These are phyloP conservation scores for Oreonectes daqikongensis DNA, from an alignment of 2,797 vertebrate species.

Conservation along the genomic window DNA sequence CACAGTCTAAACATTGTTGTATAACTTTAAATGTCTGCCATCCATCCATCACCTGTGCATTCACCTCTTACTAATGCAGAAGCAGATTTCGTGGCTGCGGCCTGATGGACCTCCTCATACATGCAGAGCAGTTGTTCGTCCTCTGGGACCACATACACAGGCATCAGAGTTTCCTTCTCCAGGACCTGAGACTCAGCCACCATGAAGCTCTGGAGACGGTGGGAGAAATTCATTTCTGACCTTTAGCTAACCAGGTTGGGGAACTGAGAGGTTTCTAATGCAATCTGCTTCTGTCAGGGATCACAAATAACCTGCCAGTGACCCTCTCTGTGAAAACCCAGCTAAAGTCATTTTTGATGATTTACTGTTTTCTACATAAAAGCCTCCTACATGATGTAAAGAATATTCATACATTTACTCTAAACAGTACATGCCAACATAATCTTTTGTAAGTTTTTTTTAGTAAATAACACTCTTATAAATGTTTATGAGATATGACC, in stretches of 20 bases:
- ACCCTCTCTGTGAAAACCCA: no score
- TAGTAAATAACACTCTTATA: no score
- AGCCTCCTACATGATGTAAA: no score
- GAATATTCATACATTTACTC: no score
- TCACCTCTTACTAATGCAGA: slow-evolving; percentile 79
- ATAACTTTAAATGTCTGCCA: no score
- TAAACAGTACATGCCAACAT: no score
- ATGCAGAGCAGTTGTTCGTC: slow-evolving; percentile 77
- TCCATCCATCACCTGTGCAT: no score
- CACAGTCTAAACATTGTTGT: not conserved
- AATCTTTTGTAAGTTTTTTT: no score
- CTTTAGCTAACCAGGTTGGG: slow-evolving; percentile 13
- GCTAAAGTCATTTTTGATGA: no score
- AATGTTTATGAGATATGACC: slow-evolving; percentile 60
- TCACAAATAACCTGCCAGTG: not conserved
- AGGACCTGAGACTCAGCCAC: slow-evolving; percentile 71
- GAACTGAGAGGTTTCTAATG: not conserved
- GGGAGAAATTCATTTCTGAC: not conserved
- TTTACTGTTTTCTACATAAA: no score
- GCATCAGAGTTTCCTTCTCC: slow-evolving; percentile 72
- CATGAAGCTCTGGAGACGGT: slow-evolving; percentile 75
- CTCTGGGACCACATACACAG: slow-evolving; percentile 76
- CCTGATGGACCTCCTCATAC: slow-evolving; percentile 78
- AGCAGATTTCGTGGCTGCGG: slow-evolving; percentile 70
- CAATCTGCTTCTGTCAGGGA: not conserved